A percentile compares a stretch with the other conserved stretches of the same genome.
Evolutionary conservation across 1,140 invertebrate genomes (phyloP).

Genomic region (Neodiprion lecontei): DNA sequence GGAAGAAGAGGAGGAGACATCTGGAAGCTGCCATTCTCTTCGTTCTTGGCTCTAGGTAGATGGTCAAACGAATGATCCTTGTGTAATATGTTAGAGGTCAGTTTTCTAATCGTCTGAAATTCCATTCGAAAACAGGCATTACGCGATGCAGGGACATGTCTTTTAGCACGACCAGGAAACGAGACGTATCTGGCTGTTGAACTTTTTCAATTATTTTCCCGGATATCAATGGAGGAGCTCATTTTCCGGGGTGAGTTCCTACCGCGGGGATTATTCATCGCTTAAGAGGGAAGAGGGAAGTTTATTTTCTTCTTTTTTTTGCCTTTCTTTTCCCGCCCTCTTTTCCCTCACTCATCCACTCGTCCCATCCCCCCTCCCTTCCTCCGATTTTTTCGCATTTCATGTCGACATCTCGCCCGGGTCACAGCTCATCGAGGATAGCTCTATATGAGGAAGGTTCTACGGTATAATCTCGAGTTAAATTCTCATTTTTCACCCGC

Average conservation of each 20-base stretch:
- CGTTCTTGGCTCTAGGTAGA: not conserved
- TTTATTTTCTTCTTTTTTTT: too few species aligned
- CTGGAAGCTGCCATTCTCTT: not conserved
- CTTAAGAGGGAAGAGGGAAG: not conserved
- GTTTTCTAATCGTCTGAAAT: conserved; percentile 11
- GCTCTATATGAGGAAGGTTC: too few species aligned
- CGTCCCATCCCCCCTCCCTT: too few species aligned
- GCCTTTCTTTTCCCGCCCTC: too few species aligned
- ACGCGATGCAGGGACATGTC: too few species aligned
- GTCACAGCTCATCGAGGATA: too few species aligned
- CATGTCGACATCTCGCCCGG: too few species aligned
- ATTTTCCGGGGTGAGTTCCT: conserved; percentile 38
- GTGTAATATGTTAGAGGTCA: not conserved
- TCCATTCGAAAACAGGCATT: conserved; percentile 7
- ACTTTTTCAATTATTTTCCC: conserved; percentile 47
- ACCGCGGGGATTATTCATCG: not conserved
- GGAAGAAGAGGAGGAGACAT: conserved; percentile 19
- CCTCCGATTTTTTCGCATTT: too few species aligned
- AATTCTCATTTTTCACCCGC: too few species aligned
- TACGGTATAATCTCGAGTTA: too few species aligned
- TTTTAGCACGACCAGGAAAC: not conserved
- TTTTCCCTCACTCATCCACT: too few species aligned
- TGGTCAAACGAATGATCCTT: not conserved
- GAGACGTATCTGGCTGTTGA: conserved; percentile 23
- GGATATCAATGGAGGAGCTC: conserved; percentile 46